Evolutionary conservation across 2,888 invertebrate species (phyloP).

Genomic region (Harpalus rubripes): DNA sequence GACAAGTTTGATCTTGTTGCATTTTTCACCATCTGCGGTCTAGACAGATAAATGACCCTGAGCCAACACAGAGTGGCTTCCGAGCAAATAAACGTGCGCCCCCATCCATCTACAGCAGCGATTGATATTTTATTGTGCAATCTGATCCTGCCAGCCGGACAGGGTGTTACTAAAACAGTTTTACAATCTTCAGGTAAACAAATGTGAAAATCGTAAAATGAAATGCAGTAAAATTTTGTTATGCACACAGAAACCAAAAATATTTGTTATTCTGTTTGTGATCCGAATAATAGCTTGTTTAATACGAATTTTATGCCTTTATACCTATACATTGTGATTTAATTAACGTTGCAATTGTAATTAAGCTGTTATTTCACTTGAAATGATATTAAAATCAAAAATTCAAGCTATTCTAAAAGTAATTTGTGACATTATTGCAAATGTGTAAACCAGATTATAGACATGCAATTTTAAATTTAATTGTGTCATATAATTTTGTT

Average conservation of each 20-base stretch:
- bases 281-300: neutral
- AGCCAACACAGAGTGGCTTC: slow-evolving; percentile 2
- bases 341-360: neutral
- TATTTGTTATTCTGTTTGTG: neutral
- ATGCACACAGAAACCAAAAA: neutral
- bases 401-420: neutral
- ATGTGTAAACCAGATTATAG: neutral
- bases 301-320: neutral
- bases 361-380: neutral
- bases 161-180: neutral
- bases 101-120: neutral
- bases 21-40: slow-evolving; percentile 38
- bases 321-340: neutral
- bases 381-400: neutral
- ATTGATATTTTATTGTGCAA: slow-evolving; percentile 22
- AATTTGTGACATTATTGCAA: neutral
- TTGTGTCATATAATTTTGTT: neutral
- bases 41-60: slow-evolving; percentile 23
- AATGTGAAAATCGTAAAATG: neutral
- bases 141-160: slow-evolving; percentile 3
- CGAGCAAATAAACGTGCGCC: slow-evolving; percentile 9
- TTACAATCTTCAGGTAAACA: neutral
- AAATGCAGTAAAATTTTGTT: neutral
- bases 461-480: neutral
- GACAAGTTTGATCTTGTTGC: slow-evolving; percentile 18